Conservation (phyloP, 2,797 vertebrate species). For the Anniella stebbinsi region DNA sequence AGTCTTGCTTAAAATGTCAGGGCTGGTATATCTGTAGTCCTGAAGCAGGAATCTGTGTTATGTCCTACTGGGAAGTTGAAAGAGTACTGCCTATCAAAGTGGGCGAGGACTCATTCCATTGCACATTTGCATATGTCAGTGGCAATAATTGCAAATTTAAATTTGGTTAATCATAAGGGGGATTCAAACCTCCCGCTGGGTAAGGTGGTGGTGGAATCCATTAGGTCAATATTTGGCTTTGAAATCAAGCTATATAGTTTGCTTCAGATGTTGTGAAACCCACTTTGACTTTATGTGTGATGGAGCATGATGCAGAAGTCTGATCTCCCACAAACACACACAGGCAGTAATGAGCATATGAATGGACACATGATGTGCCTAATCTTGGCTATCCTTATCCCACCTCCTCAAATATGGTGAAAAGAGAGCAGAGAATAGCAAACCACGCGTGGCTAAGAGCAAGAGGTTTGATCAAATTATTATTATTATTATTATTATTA, state of each 20-base stretch:
- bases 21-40: conserved; percentile 31
- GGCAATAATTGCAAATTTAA: conserved; percentile 6
- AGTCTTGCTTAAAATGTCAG: conserved; percentile 73
- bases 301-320: background rate
- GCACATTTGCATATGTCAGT: background rate
- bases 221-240: conserved; percentile 40
- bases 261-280: background rate
- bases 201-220: background rate
- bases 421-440: no score
- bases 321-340: no score
- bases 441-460: background rate
- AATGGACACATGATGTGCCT: background rate
- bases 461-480: no score
- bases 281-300: no score
- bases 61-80: conserved; percentile 26
- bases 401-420: background rate
- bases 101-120: background rate
- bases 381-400: no score
- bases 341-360: background rate
- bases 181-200: background rate
- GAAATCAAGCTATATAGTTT: background rate
- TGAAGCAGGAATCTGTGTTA: conserved; percentile 55
- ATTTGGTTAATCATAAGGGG: background rate
- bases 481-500: no score
- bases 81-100: background rate